Percentiles rank a stretch among this genome's conserved stretches.
These are phyloP conservation scores for Chaetura pelagica DNA, from an alignment of 2,113 vertebrate species.

Conservation along the genomic window DNA sequence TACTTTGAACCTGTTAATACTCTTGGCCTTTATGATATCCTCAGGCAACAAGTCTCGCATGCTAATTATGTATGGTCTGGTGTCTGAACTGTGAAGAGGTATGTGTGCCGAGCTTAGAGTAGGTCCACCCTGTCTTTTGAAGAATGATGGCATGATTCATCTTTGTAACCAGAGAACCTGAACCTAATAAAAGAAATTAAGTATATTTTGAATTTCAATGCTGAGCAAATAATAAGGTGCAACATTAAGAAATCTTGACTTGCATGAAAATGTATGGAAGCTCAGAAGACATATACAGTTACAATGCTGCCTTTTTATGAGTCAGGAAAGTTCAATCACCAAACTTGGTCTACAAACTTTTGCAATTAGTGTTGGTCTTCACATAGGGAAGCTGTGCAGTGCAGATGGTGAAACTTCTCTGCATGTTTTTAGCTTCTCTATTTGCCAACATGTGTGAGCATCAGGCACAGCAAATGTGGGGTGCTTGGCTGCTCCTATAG, in stretches of 20 bases:
- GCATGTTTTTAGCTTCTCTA: background rate
- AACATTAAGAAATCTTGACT: background rate
- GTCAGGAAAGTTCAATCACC: background rate
- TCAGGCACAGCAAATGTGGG: background rate
- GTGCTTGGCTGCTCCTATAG: background rate
- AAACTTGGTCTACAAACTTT: background rate
- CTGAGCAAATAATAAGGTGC: background rate
- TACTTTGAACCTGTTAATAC: constrained; percentile 43
- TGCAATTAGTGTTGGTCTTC: background rate
- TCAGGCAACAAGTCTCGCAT: background rate
- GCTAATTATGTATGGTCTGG: background rate
- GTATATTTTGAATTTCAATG: background rate
- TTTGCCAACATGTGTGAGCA: background rate
- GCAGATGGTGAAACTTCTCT: background rate
- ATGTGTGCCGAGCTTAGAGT: background rate
- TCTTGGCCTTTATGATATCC: background rate
- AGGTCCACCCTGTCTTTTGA: background rate
- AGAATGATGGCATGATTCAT: background rate
- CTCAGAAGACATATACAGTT: background rate
- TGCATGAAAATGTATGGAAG: background rate
- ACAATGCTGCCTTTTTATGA: background rate
- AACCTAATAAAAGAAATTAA: background rate
- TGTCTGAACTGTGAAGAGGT: background rate
- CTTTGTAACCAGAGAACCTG: background rate
- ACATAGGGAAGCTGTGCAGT: background rate